Conservation (phyloP, 2,113 vertebrate species). For the Protobothrops flavoviridis region DNA sequence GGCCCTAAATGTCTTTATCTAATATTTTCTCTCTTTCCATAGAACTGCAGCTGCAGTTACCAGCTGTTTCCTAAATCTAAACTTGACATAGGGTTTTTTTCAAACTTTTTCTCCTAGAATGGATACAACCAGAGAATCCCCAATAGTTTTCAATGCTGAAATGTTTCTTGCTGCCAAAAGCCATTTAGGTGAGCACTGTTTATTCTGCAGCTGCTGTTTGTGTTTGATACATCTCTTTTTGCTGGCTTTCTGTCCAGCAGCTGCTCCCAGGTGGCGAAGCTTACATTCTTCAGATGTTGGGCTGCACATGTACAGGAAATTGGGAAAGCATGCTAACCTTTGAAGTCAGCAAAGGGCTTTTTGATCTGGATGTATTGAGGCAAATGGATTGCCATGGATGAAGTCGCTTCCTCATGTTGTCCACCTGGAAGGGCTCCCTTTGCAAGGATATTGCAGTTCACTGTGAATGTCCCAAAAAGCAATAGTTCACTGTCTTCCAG, state of each 20-base stretch:
- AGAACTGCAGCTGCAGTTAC: background rate
- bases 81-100: background rate
- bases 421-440: background rate
- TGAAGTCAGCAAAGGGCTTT: background rate
- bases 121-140: background rate
- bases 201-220: background rate
- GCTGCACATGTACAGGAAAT: background rate
- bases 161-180: background rate
- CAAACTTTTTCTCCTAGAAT: background rate
- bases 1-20: background rate
- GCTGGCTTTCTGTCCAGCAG: background rate
- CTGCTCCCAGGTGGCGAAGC: background rate
- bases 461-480: background rate
- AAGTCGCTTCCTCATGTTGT: background rate
- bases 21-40: background rate
- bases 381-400: background rate
- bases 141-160: fast-evolving
- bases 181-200: background rate
- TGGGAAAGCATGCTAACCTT: background rate
- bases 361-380: background rate
- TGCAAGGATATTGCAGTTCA: background rate
- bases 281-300: background rate
- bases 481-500: background rate
- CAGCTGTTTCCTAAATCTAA: conserved; percentile 12
- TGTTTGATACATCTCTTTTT: background rate